Conservation (phyloP, 1,140 invertebrate genomes). For the Aphis gossypii region DNA sequence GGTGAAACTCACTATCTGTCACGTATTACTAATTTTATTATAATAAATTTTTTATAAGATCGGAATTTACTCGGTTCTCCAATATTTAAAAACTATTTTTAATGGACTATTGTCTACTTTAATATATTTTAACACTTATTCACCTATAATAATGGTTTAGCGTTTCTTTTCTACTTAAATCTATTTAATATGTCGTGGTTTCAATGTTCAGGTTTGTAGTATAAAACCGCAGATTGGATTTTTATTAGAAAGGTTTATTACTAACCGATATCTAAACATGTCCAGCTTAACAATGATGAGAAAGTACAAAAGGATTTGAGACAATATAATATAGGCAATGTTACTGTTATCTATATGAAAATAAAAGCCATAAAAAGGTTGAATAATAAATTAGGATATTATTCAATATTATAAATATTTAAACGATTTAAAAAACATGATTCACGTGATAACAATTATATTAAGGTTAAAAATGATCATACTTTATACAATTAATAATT, state of each 20-base stretch:
- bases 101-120: slow-evolving; percentile 21
- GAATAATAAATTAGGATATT: not conserved
- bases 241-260: slow-evolving; percentile 33
- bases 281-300: not conserved
- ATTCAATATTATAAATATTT: not conserved
- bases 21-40: slow-evolving; percentile 12
- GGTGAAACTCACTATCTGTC: not conserved
- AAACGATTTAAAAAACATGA: not conserved
- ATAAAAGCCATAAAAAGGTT: not conserved
- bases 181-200: slow-evolving; percentile 18
- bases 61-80: not conserved
- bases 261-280: slow-evolving; percentile 7
- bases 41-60: not conserved
- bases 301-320: not conserved
- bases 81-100: not conserved
- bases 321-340: not conserved
- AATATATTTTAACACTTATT: slow-evolving; percentile 15
- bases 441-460: not conserved
- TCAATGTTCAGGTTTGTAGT: not conserved
- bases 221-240: slow-evolving; percentile 32
- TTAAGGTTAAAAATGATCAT: not conserved
- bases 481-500: not conserved
- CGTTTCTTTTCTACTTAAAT: slow-evolving; percentile 11
- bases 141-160: not conserved
- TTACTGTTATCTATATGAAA: not conserved